Evolutionary conservation across 2,797 vertebrate genomes (phyloP).

Genomic region (Cynopterus sphinx): DNA sequence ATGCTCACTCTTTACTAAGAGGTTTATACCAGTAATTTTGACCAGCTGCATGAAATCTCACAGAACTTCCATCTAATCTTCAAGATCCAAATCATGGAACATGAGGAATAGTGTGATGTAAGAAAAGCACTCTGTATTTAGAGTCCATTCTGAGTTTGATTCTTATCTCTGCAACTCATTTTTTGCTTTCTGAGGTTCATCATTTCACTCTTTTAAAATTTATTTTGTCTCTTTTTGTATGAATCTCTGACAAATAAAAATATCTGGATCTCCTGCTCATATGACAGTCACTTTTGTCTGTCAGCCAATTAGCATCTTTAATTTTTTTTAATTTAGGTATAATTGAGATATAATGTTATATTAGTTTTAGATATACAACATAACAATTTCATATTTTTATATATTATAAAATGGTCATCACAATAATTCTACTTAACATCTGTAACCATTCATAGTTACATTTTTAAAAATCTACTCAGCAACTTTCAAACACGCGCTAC

Average conservation of each 20-base stretch:
- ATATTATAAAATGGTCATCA: not conserved
- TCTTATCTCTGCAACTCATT: not conserved
- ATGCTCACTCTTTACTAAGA: not conserved
- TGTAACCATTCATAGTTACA: not conserved
- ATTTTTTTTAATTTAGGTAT: not conserved
- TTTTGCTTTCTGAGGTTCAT: not conserved
- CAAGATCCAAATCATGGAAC: not conserved
- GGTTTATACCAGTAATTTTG: not conserved
- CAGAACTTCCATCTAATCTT: not conserved
- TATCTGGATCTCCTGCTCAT: not conserved
- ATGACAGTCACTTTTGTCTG: not conserved
- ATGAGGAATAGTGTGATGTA: not conserved
- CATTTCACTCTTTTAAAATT: not conserved
- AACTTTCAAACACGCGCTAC: not conserved
- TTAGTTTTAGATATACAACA: not conserved
- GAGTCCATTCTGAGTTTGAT: not conserved
- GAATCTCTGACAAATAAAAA: not conserved
- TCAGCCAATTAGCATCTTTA: not conserved
- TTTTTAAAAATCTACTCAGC: not conserved
- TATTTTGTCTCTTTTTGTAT: not conserved
- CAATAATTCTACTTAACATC: not conserved
- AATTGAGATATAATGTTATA: not conserved
- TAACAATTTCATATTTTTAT: not conserved
- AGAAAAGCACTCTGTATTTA: not conserved
- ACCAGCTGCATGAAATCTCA: not conserved